These are phyloP conservation scores for Atta colombica DNA, from an alignment of 1,140 invertebrate species.

Conservation along the genomic window DNA sequence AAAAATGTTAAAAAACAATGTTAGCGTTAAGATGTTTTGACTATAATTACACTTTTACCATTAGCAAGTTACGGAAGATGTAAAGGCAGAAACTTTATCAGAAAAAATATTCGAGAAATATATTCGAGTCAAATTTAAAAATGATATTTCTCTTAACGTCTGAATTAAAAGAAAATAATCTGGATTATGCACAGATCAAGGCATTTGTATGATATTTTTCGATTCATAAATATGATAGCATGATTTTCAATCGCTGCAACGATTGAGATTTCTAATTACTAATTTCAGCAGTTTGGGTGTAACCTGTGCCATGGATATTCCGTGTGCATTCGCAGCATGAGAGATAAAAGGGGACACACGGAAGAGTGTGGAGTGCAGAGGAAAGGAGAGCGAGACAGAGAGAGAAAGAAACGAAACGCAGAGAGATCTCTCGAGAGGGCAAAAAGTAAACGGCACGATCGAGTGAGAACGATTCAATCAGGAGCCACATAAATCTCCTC, in stretches of 20 bases:
- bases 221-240: neutral
- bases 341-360: conserved; percentile 56
- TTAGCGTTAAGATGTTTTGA: conserved; percentile 32
- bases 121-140: neutral
- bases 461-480: conserved; percentile 87
- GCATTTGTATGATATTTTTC: neutral
- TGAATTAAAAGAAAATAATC: neutral
- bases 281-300: conserved; percentile 27
- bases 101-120: neutral
- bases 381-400: neutral
- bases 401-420: conserved; percentile 35
- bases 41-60: conserved; percentile 11
- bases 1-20: conserved; percentile 44
- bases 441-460: conserved; percentile 85
- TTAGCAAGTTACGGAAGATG: neutral
- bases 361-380: conserved; percentile 2
- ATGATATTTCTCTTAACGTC: neutral
- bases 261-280: conserved; percentile 11
- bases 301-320: conserved; percentile 31
- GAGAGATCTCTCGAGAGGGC: conserved; percentile 70
- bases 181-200: no score
- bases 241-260: neutral
- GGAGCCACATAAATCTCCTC: conserved; percentile 87
- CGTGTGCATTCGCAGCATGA: conserved; percentile 11
- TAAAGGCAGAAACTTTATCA: neutral